phyloP scores from a whole-genome alignment of 2,888 invertebrate genomes.

The Diploptera punctata region DNA sequence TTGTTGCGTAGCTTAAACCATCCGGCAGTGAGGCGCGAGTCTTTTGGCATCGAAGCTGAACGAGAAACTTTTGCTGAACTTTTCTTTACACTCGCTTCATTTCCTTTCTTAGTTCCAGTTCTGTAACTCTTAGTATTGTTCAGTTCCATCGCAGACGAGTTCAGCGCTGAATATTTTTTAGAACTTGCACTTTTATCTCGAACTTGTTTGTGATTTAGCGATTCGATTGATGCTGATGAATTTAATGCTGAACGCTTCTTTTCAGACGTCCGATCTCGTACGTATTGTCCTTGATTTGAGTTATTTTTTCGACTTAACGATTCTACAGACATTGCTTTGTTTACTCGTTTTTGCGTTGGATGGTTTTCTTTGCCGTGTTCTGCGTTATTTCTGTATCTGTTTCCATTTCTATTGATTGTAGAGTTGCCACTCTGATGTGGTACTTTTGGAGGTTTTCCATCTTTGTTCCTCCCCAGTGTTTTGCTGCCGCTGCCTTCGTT shows the following conservation, averaged over 20 bases:
- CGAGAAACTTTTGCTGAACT: constrained; percentile 57
- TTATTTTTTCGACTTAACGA: constrained; percentile 32
- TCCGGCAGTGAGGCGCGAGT: constrained; percentile 73
- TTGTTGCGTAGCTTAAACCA: constrained; percentile 72
- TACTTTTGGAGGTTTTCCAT: constrained; percentile 42
- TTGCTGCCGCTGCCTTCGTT: constrained; percentile 55
- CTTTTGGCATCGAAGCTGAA: constrained; percentile 76
- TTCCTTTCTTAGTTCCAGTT: constrained; percentile 51
- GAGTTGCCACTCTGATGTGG: constrained; percentile 50
- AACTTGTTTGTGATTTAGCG: constrained; percentile 54
- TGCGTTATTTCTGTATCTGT: constrained; percentile 49
- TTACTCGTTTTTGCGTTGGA: constrained; percentile 27
- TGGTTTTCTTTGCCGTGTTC: neutral
- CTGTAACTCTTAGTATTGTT: constrained; percentile 52
- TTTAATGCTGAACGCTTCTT: constrained; percentile 50
- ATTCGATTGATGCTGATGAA: constrained; percentile 34
- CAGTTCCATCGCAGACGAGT: constrained; percentile 35
- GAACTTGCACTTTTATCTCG: constrained; percentile 44
- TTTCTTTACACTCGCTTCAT: constrained; percentile 21
- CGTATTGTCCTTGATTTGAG: constrained; percentile 1
- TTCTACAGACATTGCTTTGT: constrained; percentile 34
- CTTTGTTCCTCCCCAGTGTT: neutral
- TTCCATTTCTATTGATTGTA: constrained; percentile 52
- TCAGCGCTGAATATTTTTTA: constrained; percentile 32
- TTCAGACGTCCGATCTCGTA: constrained; percentile 55